phyloP scores from a whole-genome alignment of 2,797 vertebrate genomes.

The Anisognathus igniventris region DNA sequence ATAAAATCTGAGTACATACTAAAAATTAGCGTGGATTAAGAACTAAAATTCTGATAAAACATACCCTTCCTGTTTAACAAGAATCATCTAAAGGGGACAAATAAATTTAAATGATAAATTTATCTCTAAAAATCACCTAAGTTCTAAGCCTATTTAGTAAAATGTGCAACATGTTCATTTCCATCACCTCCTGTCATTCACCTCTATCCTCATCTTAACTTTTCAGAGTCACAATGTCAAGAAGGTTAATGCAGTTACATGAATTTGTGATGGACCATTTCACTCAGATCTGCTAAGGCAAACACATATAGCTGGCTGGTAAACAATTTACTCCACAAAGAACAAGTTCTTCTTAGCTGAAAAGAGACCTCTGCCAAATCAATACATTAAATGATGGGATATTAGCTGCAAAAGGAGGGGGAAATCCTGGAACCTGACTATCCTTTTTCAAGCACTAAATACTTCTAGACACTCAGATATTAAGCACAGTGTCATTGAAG shows the following conservation, averaged over 20 bases:
- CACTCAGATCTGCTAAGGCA: not conserved
- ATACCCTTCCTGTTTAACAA: not conserved
- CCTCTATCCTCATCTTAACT: not conserved
- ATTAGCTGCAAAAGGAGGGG: not conserved
- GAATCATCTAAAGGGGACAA: not conserved
- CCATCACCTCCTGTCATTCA: not conserved
- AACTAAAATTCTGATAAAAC: not conserved
- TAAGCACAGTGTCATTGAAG: not conserved
- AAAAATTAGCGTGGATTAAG: not conserved
- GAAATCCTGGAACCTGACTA: not conserved
- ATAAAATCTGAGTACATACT: not conserved
- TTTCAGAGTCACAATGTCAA: not conserved
- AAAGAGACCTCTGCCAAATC: not conserved
- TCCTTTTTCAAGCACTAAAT: not conserved
- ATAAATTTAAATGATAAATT: not conserved
- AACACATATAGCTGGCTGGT: not conserved
- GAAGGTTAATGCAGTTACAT: constrained; percentile 31
- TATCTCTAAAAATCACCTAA: not conserved
- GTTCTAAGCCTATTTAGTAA: not conserved
- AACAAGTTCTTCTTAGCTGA: not conserved
- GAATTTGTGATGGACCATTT: constrained; percentile 39
- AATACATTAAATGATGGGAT: not conserved
- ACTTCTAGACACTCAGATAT: not conserved
- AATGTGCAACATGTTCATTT: not conserved
- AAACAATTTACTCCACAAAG: constrained; percentile 24